Conservation (phyloP, 2,888 invertebrate species). For the Mycalesis mineus region DNA sequence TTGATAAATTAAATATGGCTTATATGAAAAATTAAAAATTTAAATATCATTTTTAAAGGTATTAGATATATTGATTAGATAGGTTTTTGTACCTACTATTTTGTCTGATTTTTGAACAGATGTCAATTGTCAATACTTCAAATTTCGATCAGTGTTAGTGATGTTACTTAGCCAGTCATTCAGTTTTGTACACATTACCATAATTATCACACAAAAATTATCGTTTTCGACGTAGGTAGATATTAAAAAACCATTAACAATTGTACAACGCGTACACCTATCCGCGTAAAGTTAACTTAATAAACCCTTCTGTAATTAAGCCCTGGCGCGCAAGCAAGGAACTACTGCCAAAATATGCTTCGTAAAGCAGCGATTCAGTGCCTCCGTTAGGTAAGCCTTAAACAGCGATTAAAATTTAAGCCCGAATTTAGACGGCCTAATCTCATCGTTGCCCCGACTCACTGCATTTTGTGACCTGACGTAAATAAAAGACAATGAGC, state of each 20-base stretch:
- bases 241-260: not conserved
- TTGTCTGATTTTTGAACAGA: too few species aligned
- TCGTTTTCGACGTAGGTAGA: too few species aligned
- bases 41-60: too few species aligned
- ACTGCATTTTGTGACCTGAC: constrained; percentile 58
- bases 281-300: constrained; percentile 16
- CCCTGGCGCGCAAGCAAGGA: constrained; percentile 52
- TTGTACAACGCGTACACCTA: not conserved
- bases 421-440: constrained; percentile 70
- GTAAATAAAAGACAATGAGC: constrained; percentile 55
- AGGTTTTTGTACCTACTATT: too few species aligned
- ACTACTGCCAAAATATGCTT: constrained; percentile 57
- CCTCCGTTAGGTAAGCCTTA: constrained; percentile 55
- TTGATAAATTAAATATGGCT: too few species aligned
- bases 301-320: constrained; percentile 34
- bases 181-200: too few species aligned
- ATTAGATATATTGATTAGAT: too few species aligned
- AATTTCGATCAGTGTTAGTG: too few species aligned
- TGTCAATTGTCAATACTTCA: too few species aligned
- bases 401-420: constrained; percentile 69
- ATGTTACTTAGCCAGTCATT: too few species aligned
- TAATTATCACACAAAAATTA: too few species aligned
- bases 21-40: too few species aligned
- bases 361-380: constrained; percentile 46
- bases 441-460: constrained; percentile 59